Conservation (phyloP, 2,797 vertebrate species). For the Mus caroli region DNA sequence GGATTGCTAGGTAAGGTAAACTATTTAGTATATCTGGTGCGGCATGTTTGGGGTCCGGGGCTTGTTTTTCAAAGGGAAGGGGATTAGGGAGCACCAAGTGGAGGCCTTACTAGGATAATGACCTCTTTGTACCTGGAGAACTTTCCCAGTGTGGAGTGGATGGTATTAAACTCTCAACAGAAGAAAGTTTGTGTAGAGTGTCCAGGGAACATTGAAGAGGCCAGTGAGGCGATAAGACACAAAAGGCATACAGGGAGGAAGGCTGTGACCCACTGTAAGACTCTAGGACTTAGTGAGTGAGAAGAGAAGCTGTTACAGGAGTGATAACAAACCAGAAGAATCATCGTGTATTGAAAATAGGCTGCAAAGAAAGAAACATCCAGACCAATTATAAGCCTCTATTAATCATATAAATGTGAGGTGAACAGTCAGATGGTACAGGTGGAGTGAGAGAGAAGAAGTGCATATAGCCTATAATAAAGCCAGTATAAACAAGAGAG, state of each 20-base stretch:
- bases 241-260: neutral
- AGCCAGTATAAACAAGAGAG: neutral
- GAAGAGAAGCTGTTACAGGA: neutral
- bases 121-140: neutral
- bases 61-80: neutral
- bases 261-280: neutral
- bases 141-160: neutral
- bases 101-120: constrained; percentile 2
- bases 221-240: neutral
- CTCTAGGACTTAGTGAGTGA: neutral
- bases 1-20: neutral
- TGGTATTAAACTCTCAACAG: neutral
- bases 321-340: neutral
- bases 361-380: neutral
- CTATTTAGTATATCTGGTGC: constrained; percentile 4
- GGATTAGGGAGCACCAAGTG: neutral
- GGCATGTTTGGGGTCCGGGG: neutral
- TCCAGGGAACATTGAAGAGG: constrained; percentile 24
- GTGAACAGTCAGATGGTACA: neutral
- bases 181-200: neutral
- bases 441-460: neutral
- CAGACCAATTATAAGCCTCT: neutral
- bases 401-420: neutral
- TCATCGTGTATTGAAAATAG: constrained; percentile 37
- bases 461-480: neutral